Base-by-base conservation (phyloP, 2,797 vertebrate species). In the Lithobates pipiens region DNA sequence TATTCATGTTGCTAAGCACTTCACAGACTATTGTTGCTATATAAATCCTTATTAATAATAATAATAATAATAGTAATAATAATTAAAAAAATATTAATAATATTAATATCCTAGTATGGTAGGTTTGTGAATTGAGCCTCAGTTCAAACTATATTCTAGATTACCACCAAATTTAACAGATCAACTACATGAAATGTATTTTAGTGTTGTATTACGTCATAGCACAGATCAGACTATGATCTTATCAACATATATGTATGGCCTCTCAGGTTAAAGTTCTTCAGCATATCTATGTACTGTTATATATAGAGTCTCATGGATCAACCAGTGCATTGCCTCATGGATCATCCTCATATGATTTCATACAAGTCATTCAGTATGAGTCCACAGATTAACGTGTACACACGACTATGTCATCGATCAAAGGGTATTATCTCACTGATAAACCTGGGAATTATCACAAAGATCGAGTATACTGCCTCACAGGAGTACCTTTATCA, bases 371-470 rank as follows among this genome's bases (percentile, higher is more conserved):
- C 21, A 61, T 61, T 7, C 18, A 23, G 54, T 11, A 46, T 46
- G 44, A 61, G 54, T 61, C 54, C 54, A 23, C 54, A 61, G 18
- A 61, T 61, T 3, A 54, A 18, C 5, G 50, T 61, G 54, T 23
- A 61, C 54, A 61, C 54, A 61, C 54, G 54, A 61, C 54, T 61
- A 61, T 61, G 54, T 61, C 54, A 61, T 61, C 54, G 54, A 61
- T 61, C 54, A 61, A 61, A 61, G 54, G 54, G 54, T 61, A 61
- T 61, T 23, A 61, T 23, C 54, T 61, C 21, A 7, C 18, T 23
- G 54, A 61, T 61, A 61, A 61, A 61, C 54, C 54, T 61, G 54
- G 21, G 54, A 61, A 23, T 61, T 61, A 61, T 61, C 21, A 8
- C 54, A 61, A 23, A 23, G 54, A 61, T 61, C 21, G 50, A 54